These are phyloP conservation scores for Zaprionus ghesquierei DNA, from an alignment of 1,140 invertebrate species.

Conservation along the genomic window DNA sequence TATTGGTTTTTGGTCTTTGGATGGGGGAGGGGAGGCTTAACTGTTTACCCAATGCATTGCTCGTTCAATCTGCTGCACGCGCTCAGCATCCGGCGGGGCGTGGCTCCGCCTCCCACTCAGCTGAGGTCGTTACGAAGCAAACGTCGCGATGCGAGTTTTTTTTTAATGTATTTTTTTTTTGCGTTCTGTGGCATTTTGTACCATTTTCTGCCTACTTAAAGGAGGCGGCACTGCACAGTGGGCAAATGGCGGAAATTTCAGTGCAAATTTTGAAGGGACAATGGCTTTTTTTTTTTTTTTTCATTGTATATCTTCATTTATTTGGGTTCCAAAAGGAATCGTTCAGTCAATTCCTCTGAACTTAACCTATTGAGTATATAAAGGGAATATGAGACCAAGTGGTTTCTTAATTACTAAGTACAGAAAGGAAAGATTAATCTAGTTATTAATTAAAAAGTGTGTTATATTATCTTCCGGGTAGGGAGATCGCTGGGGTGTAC, in stretches of 20 bases:
- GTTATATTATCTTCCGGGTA: too few species aligned
- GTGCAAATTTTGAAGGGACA: not conserved
- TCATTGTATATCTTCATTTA: too few species aligned
- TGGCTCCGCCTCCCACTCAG: not conserved
- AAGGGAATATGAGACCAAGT: too few species aligned
- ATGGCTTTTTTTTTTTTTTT: too few species aligned
- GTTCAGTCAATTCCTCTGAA: too few species aligned
- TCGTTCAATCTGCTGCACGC: not conserved
- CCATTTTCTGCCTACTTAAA: not conserved
- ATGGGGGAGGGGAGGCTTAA: too few species aligned
- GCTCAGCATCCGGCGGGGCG: not conserved
- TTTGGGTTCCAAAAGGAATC: too few species aligned
- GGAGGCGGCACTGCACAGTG: not conserved
- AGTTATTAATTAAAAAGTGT: too few species aligned
- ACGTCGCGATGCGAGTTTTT: not conserved
- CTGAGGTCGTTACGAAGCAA: not conserved
- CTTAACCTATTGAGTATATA: too few species aligned
- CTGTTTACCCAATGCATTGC: not conserved
- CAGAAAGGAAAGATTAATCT: too few species aligned
- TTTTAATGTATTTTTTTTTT: not conserved
- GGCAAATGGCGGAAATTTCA: not conserved
- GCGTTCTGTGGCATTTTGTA: not conserved
- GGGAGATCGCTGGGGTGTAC: too few species aligned
- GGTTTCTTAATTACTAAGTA: too few species aligned
- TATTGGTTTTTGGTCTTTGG: not conserved